These are phyloP conservation scores for Chrysomela aeneicollis DNA, from an alignment of 2,888 invertebrate genomes.

Conservation along the genomic window DNA sequence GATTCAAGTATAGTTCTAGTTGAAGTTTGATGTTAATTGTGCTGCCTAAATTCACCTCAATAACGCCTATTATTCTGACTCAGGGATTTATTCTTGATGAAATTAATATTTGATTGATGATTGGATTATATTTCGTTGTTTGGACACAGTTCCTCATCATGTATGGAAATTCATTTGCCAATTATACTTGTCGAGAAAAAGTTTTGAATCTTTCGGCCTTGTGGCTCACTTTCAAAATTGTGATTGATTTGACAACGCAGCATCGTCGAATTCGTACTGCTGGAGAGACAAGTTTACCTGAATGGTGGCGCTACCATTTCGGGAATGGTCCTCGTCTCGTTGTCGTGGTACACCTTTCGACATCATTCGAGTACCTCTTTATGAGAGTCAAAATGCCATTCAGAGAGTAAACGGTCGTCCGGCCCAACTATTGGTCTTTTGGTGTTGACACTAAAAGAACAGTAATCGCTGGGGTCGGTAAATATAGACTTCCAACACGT, in stretches of 20 bases:
- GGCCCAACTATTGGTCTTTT: not conserved
- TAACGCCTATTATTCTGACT: too few relatives aligned
- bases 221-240: not conserved
- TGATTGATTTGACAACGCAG: conserved; percentile 24
- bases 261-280: conserved; percentile 50
- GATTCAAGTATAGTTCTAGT: too few relatives aligned
- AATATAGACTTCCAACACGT: not conserved
- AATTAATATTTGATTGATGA: too few relatives aligned
- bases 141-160: too few relatives aligned
- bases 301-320: conserved; percentile 45
- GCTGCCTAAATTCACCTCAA: too few relatives aligned
- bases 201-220: too few relatives aligned
- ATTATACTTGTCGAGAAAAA: too few relatives aligned
- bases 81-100: too few relatives aligned
- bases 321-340: conserved; percentile 38
- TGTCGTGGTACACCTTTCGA: conserved; percentile 27
- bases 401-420: conserved; percentile 8
- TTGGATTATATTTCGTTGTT: too few relatives aligned
- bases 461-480: not conserved
- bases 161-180: too few relatives aligned
- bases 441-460: conserved; percentile 19
- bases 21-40: too few relatives aligned
- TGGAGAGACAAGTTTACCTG: conserved; percentile 46
- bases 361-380: conserved; percentile 29
- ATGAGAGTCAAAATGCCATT: conserved; percentile 28